phyloP scores from a whole-genome alignment of 2,113 vertebrate genomes.

The Anguilla rostrata region DNA sequence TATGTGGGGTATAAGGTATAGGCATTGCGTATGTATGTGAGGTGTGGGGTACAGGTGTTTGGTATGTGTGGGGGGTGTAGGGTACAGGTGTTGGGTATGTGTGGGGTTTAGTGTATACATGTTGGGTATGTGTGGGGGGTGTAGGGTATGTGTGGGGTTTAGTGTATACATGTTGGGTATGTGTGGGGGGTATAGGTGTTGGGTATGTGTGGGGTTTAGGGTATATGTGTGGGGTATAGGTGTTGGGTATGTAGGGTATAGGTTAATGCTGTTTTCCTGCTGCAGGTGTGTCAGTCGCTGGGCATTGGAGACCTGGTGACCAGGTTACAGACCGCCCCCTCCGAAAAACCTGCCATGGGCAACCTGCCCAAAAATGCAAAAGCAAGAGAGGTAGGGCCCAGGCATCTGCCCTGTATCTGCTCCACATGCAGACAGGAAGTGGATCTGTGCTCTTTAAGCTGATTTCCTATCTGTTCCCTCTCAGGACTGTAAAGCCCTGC shows the following conservation, averaged over 20 bases:
- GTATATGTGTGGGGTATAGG: too few species aligned
- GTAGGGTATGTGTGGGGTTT: too few species aligned
- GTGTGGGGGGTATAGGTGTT: too few species aligned
- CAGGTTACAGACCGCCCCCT: slow-evolving; percentile 58
- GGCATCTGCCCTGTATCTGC: not conserved
- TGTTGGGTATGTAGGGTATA: not conserved
- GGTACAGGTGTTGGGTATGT: too few species aligned
- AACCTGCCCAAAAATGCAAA: slow-evolving; percentile 58
- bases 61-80: too few species aligned
- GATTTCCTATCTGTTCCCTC: not conserved
- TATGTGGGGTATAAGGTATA: too few species aligned
- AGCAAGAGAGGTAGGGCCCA: slow-evolving; percentile 64
- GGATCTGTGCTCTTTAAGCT: not conserved
- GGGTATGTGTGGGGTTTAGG: too few species aligned
- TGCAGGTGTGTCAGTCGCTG: slow-evolving; percentile 67
- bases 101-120: too few species aligned
- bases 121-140: too few species aligned
- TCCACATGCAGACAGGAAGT: not conserved
- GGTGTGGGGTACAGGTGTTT: too few species aligned
- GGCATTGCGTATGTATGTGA: too few species aligned
- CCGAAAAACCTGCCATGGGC: slow-evolving; percentile 44
- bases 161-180: too few species aligned
- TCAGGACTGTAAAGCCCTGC: slow-evolving; percentile 73
- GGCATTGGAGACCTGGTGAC: slow-evolving; percentile 71
- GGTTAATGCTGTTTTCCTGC: not conserved